Evolutionary conservation across 2,113 vertebrate genomes (phyloP), one percentile per base, ranked within the genome.

Genomic region (Oreotrochilus melanogaster): DNA sequence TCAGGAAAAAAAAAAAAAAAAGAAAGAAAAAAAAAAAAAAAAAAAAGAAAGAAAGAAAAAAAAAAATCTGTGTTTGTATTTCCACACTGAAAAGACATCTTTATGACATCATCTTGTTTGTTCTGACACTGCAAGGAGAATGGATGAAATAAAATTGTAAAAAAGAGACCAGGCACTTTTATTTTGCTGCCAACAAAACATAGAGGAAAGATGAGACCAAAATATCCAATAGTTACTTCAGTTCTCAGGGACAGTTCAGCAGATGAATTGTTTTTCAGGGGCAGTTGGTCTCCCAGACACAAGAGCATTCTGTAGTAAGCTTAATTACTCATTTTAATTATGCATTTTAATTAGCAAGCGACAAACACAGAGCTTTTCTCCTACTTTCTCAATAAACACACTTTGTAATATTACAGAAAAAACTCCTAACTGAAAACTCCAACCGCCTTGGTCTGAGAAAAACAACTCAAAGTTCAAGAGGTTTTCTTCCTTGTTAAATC

Each of bases 311-410:
- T 91, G 91, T 95, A 89, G 73, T 94, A 94, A 94, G 87, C 93
- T 95, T 95, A 94, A 95, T 95, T 96, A 91, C 84, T 92, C 87
- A 69, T 91, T 94, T 97, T 96, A 96, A 93, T 94, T 97, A 96
- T 96, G 91, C 91, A 89, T 96, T 95, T 95, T 94, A 96, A 94
- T 94, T 96, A 96, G 78, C 54, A 89, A 53, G 33, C n/a, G 21
- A 61, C 86, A 84, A 95, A 95, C 95, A 92, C 91, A 92, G 86
- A 78, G 88, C 79, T 92, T 92, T 95, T 93, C 72, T 95, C 83
- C 60, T 43, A 86, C 70, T 96, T 96, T 53, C 89, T 92, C 78
- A 95, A 92, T 95, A 94, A 97, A 89, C 66, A 22, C 66, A 82
- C 91, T 95, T 84, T 87, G 73, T 91, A 78, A 91, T 88, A 89